These are phyloP conservation scores for Brevimyrus niger DNA, from an alignment of 2,113 vertebrate species.

Conservation along the genomic window DNA sequence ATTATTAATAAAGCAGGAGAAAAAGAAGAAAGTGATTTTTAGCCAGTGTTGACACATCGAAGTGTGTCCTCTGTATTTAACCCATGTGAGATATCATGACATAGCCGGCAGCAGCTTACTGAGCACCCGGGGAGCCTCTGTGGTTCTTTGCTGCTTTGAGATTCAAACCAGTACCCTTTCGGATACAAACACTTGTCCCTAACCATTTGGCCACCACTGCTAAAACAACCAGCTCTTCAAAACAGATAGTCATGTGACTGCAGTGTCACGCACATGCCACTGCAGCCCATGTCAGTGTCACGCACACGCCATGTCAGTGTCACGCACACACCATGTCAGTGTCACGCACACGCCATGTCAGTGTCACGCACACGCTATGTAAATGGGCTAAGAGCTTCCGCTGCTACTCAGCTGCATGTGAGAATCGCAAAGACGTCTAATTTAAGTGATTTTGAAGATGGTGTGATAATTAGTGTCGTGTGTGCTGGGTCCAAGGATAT, in stretches of 20 bases:
- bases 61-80: too few relatives aligned
- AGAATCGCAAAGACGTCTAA: background rate
- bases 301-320: too few relatives aligned
- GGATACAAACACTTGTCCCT: too few relatives aligned
- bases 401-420: background rate
- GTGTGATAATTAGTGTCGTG: background rate
- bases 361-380: background rate
- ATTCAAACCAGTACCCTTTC: too few relatives aligned
- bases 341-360: background rate
- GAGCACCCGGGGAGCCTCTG: too few relatives aligned
- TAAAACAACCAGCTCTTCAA: background rate
- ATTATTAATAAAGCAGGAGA: background rate
- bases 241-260: background rate
- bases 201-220: too few relatives aligned
- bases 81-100: too few relatives aligned
- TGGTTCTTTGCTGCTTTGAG: too few relatives aligned
- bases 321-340: too few relatives aligned
- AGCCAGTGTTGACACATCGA: too few relatives aligned
- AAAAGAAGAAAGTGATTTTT: background rate
- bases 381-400: background rate
- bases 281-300: too few relatives aligned
- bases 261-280: background rate
- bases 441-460: background rate
- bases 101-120: too few relatives aligned
- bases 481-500: background rate